Conservation (phyloP, 2,888 invertebrate genomes). For the Orthonevra nobilis region DNA sequence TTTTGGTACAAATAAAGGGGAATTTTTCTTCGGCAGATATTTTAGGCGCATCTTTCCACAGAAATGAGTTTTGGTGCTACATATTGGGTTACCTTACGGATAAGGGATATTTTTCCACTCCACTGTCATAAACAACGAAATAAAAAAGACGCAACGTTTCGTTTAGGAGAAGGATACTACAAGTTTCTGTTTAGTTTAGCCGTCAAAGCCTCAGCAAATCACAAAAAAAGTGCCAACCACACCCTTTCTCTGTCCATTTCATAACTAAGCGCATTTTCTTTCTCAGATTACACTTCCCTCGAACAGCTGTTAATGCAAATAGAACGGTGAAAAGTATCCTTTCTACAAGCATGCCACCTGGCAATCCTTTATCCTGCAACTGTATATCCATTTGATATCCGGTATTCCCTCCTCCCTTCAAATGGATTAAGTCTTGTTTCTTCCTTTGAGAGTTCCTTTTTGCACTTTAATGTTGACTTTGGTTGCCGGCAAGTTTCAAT, state of each 20-base stretch:
- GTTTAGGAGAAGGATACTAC: no score
- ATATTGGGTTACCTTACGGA: no score
- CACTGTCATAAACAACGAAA: no score
- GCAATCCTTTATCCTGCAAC: constrained; percentile 31
- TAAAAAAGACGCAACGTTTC: no score
- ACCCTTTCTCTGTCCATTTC: not conserved
- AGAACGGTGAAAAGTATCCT: constrained; percentile 13
- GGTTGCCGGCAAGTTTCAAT: not conserved
- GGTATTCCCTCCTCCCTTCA: not conserved
- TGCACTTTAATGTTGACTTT: not conserved
- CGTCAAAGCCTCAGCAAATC: constrained; percentile 12
- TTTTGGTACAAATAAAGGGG: no score
- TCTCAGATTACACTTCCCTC: constrained; percentile 9
- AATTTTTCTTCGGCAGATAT: no score
- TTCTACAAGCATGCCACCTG: not conserved
- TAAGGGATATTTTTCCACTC: no score
- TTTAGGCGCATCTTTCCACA: no score
- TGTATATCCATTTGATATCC: constrained; percentile 19
- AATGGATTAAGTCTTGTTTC: constrained; percentile 2
- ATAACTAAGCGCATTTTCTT: not conserved
- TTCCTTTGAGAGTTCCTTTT: not conserved
- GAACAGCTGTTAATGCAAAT: not conserved
- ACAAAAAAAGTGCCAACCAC: not conserved
- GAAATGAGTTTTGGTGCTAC: no score
- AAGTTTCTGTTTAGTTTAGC: no score